A percentile compares a stretch with the other conserved stretches of the same genome.
These are phyloP conservation scores for Chelidonichthys spinosus DNA, from an alignment of 2,797 vertebrate species.

Conservation along the genomic window DNA sequence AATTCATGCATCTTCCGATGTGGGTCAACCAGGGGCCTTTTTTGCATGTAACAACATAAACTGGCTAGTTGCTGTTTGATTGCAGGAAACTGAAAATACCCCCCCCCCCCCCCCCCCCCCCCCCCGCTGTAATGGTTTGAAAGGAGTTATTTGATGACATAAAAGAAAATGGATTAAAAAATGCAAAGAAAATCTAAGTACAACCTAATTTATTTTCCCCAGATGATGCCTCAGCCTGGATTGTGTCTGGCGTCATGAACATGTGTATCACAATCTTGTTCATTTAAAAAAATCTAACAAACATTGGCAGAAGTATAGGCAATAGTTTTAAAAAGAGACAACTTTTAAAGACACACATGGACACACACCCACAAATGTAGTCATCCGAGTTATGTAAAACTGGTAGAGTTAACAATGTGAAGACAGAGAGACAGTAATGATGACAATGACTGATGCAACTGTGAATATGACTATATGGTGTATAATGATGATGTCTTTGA, in stretches of 20 bases:
- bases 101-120: background rate
- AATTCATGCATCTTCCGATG: conserved; percentile 25
- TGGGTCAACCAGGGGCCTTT: conserved; percentile 37
- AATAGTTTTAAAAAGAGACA: conserved; percentile 24
- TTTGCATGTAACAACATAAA: conserved; percentile 46
- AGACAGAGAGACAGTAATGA: conserved; percentile 3
- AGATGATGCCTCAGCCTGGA: conserved; percentile 5
- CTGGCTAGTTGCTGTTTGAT: conserved; percentile 25
- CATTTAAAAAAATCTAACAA: conserved; percentile 12
- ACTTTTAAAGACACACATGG: conserved; percentile 8
- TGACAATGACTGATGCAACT: conserved; percentile 19
- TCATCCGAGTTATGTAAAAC: conserved; percentile 48
- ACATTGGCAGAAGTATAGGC: conserved; percentile 25
- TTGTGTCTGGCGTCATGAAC: conserved; percentile 8
- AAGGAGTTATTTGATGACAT: conserved; percentile 14
- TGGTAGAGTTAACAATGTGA: conserved; percentile 22
- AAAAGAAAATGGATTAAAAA: background rate
- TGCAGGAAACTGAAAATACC: conserved; percentile 27
- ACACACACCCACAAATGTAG: conserved; percentile 22
- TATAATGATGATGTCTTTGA: background rate
- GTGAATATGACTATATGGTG: background rate
- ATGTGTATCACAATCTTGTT: conserved; percentile 16
- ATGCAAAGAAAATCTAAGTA: background rate
- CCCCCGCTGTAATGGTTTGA: conserved; percentile 7
- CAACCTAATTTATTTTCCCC: conserved; percentile 10